Evolutionary conservation across 2,113 vertebrate genomes (phyloP), one percentile per base, ranked within the genome.

Genomic region (Rhagologus leucostigma): DNA sequence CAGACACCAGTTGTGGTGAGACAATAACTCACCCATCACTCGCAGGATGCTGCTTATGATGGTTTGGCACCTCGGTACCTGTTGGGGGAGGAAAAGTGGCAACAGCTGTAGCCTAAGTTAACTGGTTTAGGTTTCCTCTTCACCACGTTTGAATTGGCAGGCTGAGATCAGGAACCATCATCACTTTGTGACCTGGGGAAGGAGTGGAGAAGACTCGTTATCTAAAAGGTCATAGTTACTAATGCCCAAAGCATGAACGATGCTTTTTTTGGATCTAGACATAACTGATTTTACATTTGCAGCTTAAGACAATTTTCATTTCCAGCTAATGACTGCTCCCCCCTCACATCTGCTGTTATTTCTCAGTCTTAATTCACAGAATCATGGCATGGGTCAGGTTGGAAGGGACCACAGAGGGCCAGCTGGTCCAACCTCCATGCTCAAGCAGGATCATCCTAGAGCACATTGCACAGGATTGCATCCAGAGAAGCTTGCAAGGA

Each of bases 21-120:
- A 32, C 0, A 0, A 0, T 3, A 18, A 33, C 44, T 44, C 42
- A 4, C 16, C 32, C 20, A 0, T 26, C 4, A 0, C 41, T 37
- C 3, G 0, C 18, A 53, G 47, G 16, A 6, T 46, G 50, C 14
- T 59, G 12, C 10, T 52, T 12, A 0, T 3, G 22, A 7, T 24
- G 29, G 19, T 10, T 82, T 47, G 46, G 46, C 17, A 22, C 49
- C 46, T 56, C 46, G n/a, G 30, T 44, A 8, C 10, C 26, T 29
- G 8, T 8, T 21, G 49, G 6, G 11, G 17, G 13, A 64, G 27
- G 33, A 13, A 23, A 56, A 30, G 30, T 13, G 14, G 65, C 9
- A 22, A 5, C 26, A 60, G 41, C 27, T 19, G 16, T 1, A 29
- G 41, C 17, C 1, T 0, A 8, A 41, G 22, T 30, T 53, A 27